A percentile compares a stretch with the other conserved stretches of the same genome.
phyloP scores from a whole-genome alignment of 2,113 vertebrate species.

The sheep (Ovis aries) region ARS-UI_Ramb_v3.0 NC_056063.1:73465501-73466000 shows the following conservation, averaged over 20 bases:
- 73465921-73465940: background rate
- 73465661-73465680: background rate
- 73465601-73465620: background rate
- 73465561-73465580: background rate
- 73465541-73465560: background rate
- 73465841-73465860: background rate
- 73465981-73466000: background rate
- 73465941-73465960: background rate
- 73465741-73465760: background rate
- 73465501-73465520: background rate
- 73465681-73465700: rapidly evolving
- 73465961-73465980: background rate
- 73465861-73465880: background rate
- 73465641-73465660: background rate
- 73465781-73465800: background rate
- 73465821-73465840: background rate
- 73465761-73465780: too few species aligned
- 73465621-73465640: too few species aligned
- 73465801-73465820: too few species aligned
- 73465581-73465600: rapidly evolving
- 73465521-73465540: background rate
- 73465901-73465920: background rate
- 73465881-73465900: background rate
- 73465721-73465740: background rate
- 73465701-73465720: background rate